These are phyloP conservation scores for Laticauda laticaudata DNA, from an alignment of 2,113 vertebrate genomes.

Conservation along the genomic window DNA sequence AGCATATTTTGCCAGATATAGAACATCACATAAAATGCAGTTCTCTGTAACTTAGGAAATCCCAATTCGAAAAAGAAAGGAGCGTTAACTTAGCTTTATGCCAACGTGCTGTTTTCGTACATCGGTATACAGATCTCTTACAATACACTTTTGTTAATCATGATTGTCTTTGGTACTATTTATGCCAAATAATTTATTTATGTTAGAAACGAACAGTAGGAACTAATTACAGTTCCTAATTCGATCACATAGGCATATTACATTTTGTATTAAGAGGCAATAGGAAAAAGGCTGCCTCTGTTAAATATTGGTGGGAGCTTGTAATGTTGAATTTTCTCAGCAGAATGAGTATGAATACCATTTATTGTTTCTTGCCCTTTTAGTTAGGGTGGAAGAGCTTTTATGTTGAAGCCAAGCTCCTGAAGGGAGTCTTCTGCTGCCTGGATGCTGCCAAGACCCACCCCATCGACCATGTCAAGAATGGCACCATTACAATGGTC, in stretches of 20 bases:
- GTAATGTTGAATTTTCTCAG: background rate
- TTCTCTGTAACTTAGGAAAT: background rate
- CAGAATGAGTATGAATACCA: background rate
- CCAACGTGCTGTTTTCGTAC: background rate
- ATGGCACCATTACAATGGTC: background rate
- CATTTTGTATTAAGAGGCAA: accelerated
- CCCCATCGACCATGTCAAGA: background rate
- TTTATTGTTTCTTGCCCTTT: slow-evolving; percentile 7
- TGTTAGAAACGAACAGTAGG: accelerated
- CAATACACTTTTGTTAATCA: background rate
- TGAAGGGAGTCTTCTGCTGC: background rate
- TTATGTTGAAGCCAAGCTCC: background rate
- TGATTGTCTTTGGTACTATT: background rate
- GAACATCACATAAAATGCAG: background rate
- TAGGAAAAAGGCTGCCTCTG: background rate
- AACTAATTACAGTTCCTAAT: background rate
- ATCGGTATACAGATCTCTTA: background rate
- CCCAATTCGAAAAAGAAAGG: too few species aligned
- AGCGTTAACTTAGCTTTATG: background rate
- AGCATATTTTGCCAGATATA: background rate
- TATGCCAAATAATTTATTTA: background rate
- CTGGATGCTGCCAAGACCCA: background rate
- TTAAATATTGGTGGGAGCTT: background rate
- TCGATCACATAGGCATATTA: background rate
- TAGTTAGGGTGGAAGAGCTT: background rate